Conservation (phyloP, 2,797 vertebrate genomes). For the Myotis planiceps region DNA sequence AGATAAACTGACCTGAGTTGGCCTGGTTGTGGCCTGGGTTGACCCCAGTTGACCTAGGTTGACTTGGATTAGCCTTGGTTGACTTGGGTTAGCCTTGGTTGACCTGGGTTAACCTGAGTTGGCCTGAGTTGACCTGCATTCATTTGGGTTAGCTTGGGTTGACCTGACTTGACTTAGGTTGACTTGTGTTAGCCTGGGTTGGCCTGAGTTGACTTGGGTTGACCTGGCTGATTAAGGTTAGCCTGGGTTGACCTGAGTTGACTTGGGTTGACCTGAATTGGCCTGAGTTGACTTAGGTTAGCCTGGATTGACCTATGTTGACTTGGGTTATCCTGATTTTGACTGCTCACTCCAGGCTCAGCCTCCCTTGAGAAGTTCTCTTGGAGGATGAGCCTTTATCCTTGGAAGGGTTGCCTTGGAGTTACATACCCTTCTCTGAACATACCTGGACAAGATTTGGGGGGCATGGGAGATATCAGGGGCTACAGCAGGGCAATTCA, state of each 20-base stretch:
- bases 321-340: not conserved
- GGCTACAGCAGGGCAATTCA: not conserved
- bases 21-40: not conserved
- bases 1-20: rapidly evolving
- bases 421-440: not conserved
- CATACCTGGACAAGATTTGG: not conserved
- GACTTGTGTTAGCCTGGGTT: not conserved
- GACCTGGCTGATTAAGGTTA: rapidly evolving
- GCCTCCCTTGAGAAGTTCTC: not conserved
- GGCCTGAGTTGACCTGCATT: rapidly evolving
- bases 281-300: not conserved
- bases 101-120: not conserved
- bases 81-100: rapidly evolving
- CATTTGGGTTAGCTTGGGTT: not conserved
- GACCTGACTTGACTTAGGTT: not conserved
- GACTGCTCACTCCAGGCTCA: not conserved
- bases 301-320: not conserved
- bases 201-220: not conserved
- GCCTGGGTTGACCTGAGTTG: not conserved
- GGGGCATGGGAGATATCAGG: rapidly evolving
- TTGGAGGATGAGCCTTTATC: not conserved
- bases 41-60: not conserved
- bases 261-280: not conserved
- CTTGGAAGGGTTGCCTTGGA: not conserved
- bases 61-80: not conserved